Conservation (phyloP, 2,888 invertebrate species). For the Trachelus stipa region DNA sequence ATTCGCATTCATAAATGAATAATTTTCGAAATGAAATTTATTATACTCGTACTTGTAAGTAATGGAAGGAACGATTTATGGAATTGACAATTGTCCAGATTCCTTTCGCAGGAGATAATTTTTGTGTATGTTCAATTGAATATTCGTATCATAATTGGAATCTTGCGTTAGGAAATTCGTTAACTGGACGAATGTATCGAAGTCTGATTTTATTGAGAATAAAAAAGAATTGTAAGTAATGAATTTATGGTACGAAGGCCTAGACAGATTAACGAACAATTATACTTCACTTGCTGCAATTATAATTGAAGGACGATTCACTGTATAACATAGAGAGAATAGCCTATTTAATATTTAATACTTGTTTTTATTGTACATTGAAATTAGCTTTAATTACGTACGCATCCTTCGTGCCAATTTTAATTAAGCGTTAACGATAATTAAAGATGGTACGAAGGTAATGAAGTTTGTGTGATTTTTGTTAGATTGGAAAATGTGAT, state of each 20-base stretch:
- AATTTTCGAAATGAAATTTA: neutral
- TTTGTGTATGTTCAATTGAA: neutral
- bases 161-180: neutral
- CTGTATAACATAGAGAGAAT: constrained; percentile 17
- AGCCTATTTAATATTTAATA: constrained; percentile 24
- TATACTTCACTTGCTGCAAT: constrained; percentile 2
- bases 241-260: neutral
- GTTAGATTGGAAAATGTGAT: constrained; percentile 22
- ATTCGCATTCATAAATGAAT: neutral
- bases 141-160: neutral
- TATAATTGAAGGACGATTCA: constrained; percentile 8
- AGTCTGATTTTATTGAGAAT: neutral
- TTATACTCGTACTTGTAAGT: neutral
- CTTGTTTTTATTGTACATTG: constrained; percentile 21
- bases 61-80: neutral
- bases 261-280: neutral
- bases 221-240: neutral
- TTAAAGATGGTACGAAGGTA: constrained; percentile 17
- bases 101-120: neutral
- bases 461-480: constrained; percentile 21
- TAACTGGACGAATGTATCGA: neutral
- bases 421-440: constrained; percentile 12
- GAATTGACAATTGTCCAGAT: neutral
- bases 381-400: constrained; percentile 22
- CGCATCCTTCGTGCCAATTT: constrained; percentile 18